Evolutionary conservation across 2,113 vertebrate genomes (phyloP).

Genomic region (Pycnonotus jocosus): DNA sequence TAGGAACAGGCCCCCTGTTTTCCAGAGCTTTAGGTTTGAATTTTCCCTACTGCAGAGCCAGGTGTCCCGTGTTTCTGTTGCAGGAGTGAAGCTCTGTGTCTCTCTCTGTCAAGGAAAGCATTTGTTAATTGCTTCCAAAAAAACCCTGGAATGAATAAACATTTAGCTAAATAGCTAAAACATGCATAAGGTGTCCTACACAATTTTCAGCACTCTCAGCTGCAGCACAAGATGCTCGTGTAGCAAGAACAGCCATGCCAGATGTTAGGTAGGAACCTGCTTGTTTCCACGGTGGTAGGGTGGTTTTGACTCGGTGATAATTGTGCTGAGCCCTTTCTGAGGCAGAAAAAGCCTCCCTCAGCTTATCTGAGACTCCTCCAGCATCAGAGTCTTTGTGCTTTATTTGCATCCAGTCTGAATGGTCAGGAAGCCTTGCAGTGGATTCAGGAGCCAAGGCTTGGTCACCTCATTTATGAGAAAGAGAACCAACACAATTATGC

Average conservation of each 20-base stretch:
- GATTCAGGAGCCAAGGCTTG: not conserved
- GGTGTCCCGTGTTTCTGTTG: not conserved
- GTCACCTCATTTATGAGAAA: not conserved
- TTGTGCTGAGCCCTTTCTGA: not conserved
- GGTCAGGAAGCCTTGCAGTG: not conserved
- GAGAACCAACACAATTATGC: not conserved
- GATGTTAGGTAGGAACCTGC: not conserved
- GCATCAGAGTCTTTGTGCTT: not conserved
- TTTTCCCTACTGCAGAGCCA: not conserved
- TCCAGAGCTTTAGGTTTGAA: not conserved
- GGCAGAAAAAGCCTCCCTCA: not conserved
- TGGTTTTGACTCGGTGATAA: not conserved
- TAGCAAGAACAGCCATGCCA: not conserved
- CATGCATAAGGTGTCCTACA: not conserved
- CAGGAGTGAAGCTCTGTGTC: not conserved
- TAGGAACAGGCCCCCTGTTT: not conserved
- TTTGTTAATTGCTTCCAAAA: constrained; percentile 7
- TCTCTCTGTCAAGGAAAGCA: not conserved
- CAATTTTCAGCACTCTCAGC: not conserved
- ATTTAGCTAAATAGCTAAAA: constrained; percentile 34
- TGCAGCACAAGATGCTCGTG: constrained; percentile 13
- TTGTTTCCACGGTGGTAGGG: not conserved
- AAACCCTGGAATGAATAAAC: not conserved
- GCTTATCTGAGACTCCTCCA: not conserved
- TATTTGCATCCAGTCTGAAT: not conserved